These are phyloP conservation scores for Sinocyclocheilus rhinocerous DNA, from an alignment of 2,113 vertebrate genomes.

Conservation along the genomic window DNA sequence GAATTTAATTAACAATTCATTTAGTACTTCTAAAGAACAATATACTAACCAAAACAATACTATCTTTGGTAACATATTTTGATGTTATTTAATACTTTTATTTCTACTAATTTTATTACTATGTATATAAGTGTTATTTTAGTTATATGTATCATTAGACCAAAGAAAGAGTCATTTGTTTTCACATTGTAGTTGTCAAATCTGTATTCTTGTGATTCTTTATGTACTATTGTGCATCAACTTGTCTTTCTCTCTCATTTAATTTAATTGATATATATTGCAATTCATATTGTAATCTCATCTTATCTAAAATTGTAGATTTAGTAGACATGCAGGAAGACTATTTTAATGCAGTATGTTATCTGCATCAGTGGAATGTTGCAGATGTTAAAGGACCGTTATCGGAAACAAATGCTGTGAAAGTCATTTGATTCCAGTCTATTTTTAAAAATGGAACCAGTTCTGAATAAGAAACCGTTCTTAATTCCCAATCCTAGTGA, in stretches of 20 bases:
- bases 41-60: neutral
- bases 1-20: neutral
- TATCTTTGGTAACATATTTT: neutral
- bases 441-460: neutral
- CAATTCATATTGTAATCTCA: neutral
- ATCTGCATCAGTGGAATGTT: neutral
- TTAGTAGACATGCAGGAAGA: no score
- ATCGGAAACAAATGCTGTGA: neutral
- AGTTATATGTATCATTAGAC: neutral
- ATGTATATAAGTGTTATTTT: neutral
- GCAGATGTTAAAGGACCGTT: neutral
- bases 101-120: neutral
- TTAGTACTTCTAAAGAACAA: neutral
- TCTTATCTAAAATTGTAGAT: neutral
- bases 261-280: neutral
- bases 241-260: neutral
- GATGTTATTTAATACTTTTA: neutral
- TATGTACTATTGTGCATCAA: neutral
- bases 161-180: neutral
- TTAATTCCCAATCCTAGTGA: slow-evolving; percentile 2
- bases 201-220: neutral
- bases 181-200: neutral
- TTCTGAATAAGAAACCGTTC: neutral
- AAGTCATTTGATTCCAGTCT: neutral
- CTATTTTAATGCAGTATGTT: neutral